Base-by-base conservation (phyloP, 92 coral and sea anemone species). In the Pocillopora grandis region DNA sequence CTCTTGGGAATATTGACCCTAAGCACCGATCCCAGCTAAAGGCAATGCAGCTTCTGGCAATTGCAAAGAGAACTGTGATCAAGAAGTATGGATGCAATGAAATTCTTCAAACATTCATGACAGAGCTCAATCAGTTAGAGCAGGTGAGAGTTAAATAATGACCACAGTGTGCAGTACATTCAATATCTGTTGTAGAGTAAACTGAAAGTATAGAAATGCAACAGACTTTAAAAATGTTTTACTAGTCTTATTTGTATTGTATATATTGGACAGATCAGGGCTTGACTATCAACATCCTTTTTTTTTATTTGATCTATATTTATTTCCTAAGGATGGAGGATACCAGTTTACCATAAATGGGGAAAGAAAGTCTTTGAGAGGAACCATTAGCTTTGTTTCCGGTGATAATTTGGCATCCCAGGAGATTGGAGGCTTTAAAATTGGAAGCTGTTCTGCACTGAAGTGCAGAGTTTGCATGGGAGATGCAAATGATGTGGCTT, bases 81-180 rank as follows among this genome's bases (percentile, higher is more conserved):
- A 87, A 92, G 67, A 86, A 84, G 63, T 90, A 90, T 92, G 96
- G 93, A 36, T 77, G 85, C 9, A 90, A 87, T 57, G 66, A 90
- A 18, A 59, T 90, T 23, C 87, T 92, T 21, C 52, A 74, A 8
- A 80, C 86, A n/a, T 87, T 92, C 61, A 87, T 92, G 92, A 60
- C 69, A 42, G 91, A 92, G 84, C 60, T 92, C 10, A 52, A 57
- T 57, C 36, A 86, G 58, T 85, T 92, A 56, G 96, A 92, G 84
- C 93, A 89, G 87, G 95, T 92, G 9, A 66, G 83, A 21, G 27
- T 27, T 27, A 0, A 27, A 27, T 27, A 27, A 27, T 27, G 27
- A 27, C 27, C 27, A 27, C 27, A 27, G 27, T 27, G 27, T 27
- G 27, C 27, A 27, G 27, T 27, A 27, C 27, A 27, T 27, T 27